Base-by-base conservation (phyloP, 2,888 invertebrate genomes). In the Furcula furcula region DNA sequence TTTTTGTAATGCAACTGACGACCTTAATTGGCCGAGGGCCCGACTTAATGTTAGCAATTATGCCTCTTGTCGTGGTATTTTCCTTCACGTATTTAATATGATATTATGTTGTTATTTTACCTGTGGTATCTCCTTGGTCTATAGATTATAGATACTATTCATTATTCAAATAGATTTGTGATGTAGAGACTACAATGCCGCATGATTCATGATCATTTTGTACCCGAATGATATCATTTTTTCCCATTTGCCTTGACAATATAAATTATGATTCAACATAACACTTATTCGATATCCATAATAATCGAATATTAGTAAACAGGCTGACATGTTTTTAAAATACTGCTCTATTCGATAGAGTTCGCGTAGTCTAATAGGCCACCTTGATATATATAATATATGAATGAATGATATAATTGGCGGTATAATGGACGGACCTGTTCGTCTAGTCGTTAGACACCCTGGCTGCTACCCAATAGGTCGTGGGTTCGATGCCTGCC, bases 21-120 rank as follows among this genome's bases (percentile, higher is more conserved):
- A 40, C 56, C 50, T 55, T 58, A 57, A 57, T 58, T 41, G 42
- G 42, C 30, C 39, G 46, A 45, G 54, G 46, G 50, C 51, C 45
- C 46, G 42, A 41, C 40, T 46, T 64, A 53, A 62, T 55, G 32
- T 26, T 28, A 41, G 57, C 37, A 52, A 65, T 65, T 62, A 67
- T n/a, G 42, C 36, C 50, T 56, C 55, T 51, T 55, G 28, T 35
- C 37, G 35, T 52, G 55, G 46, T 53, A 53, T 62, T 69, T 59
- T 55, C 51, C 62, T 46, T 46, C 34, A 50, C 33, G 31, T 42
- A 37, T 34, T 32, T 19, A 16, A 26, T 20, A 38, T 23, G 9
- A 31, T 33, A 31, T 37, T n/a, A n/a, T n/a, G 40, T 45, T 44
- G 47, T 56, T 53, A 43, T 55, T 50, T 50, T 44, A 36, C 41